Evolutionary conservation across 2,888 invertebrate species (phyloP), one percentile per base, ranked within the genome.

Genomic region (Lasiommata megera): DNA sequence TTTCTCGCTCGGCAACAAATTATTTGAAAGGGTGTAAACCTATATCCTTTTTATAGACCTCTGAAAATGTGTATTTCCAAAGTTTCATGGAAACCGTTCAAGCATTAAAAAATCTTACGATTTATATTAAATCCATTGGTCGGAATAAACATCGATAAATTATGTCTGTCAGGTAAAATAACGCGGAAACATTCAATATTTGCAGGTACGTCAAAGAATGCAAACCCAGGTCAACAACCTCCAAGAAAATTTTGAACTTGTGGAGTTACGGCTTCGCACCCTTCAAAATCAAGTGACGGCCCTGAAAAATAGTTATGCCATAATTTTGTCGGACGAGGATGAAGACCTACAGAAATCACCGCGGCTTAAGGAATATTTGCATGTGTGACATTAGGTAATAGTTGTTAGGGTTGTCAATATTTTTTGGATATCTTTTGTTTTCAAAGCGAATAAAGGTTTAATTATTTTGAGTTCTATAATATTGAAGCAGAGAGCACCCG

Each of bases 191-290:
- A 5, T 23, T 23, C 23, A 23, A 23, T 23, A 23, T 5, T 51
- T 60, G 56, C 71, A 93, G 93, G 93, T 94, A 40, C 90, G 94
- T 52, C 93, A 94, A 73, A 93, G 93, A 62, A 94, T 94, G 93
- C 94, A 94, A 69, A 86, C 92, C 14, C 94, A 94, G 73, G 92
- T 94, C 46, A 93, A 91, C 61, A 93, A 92, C 68, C 76, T 94
- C 59, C 93, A 93, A 69, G 94, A 94, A 69, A 94, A 93, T 65
- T 94, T 94, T 65, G 93, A 94, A 56, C 88, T 94, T 69, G 94
- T 93, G 0, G 94, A 94, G 68, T 92, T 93, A 66, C 82, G 94
- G 17, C 92, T 94, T 11, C 91, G 92, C 31, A 91, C 92, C 12
- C 79, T 94, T 11, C 94, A 94, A 69, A 93, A 92, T 7, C 94